Base-by-base conservation (phyloP, 2,113 vertebrate species). In the Apaloderma vittatum region DNA sequence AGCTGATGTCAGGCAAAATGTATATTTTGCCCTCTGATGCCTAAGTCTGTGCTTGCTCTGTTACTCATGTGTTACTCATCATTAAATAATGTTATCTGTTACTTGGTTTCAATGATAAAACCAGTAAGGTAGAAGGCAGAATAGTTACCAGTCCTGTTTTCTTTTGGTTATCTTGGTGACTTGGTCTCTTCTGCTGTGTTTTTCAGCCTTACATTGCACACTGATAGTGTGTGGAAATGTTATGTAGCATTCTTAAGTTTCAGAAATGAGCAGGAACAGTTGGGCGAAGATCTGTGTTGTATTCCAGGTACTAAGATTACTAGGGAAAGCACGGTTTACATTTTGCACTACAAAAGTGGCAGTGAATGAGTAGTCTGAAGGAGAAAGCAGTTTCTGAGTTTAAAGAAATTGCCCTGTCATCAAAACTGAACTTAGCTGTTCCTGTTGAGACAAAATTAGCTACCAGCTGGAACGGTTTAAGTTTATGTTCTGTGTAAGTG, bases 1-100 rank as follows among this genome's bases (percentile, higher is more conserved):
- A 83, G 96, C 93, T 96, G 92, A 86, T 90, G 92, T 90, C 78
- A 86, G 78, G 63, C 3, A 1, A 80, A 93, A 90, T 77, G 76
- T 73, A 6, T 80, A 79, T 96, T 96, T 94, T 94, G 68, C 71
- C 59, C 59, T 88, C 92, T 96, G 90, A 95, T 1, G 1, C 59
- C 54, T 20, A 49, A 29, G 87, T 62, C 57, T 78, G 1, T 91
- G 74, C 90, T 93, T 90, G 67, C 54, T 62, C 34, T 57, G 26
- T 94, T 95, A 86, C 43, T 90, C 67, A 37, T 43, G 12, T 0
- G 0, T 66, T 95, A 72, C 23, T 95, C 61, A 51, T 63, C 24
- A 16, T 43, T 59, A 46, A 74, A 58, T 94, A 85, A 82, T 51
- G 78, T 37, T 85, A 67, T 55, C 54, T 46, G 12, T 83, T 72